Percentiles rank a stretch among this genome's conserved stretches.
These are phyloP conservation scores for Epinotia demarniana DNA, from an alignment of 2,888 invertebrate species.

Conservation along the genomic window DNA sequence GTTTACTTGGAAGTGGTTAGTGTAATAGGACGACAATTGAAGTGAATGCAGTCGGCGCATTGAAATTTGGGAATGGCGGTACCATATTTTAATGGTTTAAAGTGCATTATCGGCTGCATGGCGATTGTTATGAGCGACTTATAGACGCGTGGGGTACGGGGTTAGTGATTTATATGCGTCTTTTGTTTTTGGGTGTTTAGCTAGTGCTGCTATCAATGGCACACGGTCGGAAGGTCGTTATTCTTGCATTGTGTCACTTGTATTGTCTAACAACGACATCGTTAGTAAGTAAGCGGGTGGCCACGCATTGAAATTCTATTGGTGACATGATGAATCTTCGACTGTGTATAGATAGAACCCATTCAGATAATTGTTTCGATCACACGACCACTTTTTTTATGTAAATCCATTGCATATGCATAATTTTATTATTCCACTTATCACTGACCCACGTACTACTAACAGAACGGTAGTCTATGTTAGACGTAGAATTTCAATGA, in stretches of 20 bases:
- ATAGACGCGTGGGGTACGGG: slow-evolving; percentile 66
- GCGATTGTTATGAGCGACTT: slow-evolving; percentile 39
- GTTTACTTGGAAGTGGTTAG: slow-evolving; percentile 78
- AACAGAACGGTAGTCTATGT: slow-evolving; percentile 40
- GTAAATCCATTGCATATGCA: slow-evolving; percentile 50
- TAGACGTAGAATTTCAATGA: slow-evolving; percentile 46
- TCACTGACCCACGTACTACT: slow-evolving; percentile 27
- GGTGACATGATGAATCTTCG: slow-evolving; percentile 76
- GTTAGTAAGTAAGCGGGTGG: slow-evolving; percentile 83
- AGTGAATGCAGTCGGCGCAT: slow-evolving; percentile 44
- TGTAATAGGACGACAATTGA: slow-evolving; percentile 57
- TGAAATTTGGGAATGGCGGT: slow-evolving; percentile 29
- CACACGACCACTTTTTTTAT: slow-evolving; percentile 59
- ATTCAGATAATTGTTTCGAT: slow-evolving; percentile 71
- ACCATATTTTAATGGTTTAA: slow-evolving; percentile 52
- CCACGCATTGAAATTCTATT: slow-evolving; percentile 81
- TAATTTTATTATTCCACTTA: slow-evolving; percentile 44
- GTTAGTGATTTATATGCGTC: slow-evolving; percentile 80
- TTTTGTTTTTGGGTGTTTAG: slow-evolving; percentile 83
- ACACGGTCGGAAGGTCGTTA: slow-evolving; percentile 77
- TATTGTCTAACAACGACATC: slow-evolving; percentile 81
- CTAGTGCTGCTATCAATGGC: slow-evolving; percentile 75
- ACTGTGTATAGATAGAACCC: slow-evolving; percentile 64
- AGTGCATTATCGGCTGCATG: slow-evolving; percentile 46
- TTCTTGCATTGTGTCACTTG: slow-evolving; percentile 79